Evolutionary conservation across 2,888 invertebrate species (phyloP).

Genomic region (Hemistola chrysoprasaria): DNA sequence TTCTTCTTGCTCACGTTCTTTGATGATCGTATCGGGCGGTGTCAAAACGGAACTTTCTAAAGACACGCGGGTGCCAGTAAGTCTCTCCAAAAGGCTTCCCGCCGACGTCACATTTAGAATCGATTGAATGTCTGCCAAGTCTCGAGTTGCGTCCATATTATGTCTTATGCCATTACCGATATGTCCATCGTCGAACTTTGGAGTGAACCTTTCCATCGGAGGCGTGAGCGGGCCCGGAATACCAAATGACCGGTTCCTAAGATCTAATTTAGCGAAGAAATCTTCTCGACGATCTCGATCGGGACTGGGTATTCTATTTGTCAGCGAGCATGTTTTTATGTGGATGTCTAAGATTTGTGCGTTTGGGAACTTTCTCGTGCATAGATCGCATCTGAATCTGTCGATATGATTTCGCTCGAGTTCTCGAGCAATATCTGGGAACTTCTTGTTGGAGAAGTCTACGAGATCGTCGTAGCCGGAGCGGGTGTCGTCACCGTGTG

Average conservation of each 20-base stretch:
- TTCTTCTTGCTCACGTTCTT: constrained; percentile 83
- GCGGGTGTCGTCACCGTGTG: constrained; percentile 82
- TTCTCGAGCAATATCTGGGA: constrained; percentile 88
- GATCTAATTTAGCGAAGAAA: constrained; percentile 90
- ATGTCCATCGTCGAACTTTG: constrained; percentile 68
- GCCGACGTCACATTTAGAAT: constrained; percentile 90
- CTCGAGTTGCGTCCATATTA: constrained; percentile 85
- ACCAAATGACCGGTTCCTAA: constrained; percentile 86
- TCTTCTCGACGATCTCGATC: constrained; percentile 87
- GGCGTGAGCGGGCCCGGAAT: constrained; percentile 72
- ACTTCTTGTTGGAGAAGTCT: constrained; percentile 91
- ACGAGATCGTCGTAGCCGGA: constrained; percentile 88
- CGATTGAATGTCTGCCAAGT: constrained; percentile 93
- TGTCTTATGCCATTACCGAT: constrained; percentile 66
- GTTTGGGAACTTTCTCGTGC: constrained; percentile 87
- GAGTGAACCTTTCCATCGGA: constrained; percentile 67
- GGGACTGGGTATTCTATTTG: constrained; percentile 68
- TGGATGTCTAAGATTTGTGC: constrained; percentile 86
- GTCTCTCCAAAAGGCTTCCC: constrained; percentile 84
- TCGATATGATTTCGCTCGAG: constrained; percentile 82
- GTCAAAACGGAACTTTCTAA: constrained; percentile 68
- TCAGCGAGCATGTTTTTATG: constrained; percentile 69
- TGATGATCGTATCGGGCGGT: constrained; percentile 66
- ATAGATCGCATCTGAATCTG: constrained; percentile 86
- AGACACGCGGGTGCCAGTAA: constrained; percentile 71